Evolutionary conservation across 1,140 invertebrate species (phyloP), one percentile per base, ranked within the genome.

Genomic region (Dinothrombium tinctorium): DNA sequence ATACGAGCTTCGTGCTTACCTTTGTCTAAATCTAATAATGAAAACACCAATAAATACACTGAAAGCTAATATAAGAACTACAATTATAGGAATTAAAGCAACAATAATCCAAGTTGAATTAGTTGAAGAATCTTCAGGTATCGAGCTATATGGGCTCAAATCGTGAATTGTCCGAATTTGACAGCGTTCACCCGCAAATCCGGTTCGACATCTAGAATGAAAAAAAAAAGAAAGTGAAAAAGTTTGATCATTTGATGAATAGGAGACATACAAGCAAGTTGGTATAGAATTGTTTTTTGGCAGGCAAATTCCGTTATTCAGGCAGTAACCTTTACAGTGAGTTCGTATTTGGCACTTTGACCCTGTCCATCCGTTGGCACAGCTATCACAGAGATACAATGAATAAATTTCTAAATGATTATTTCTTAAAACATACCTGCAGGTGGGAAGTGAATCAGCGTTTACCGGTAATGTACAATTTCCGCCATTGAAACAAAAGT

Each of bases 311-410:
- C 65, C 72, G 21, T 59, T 60, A 54, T 71, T 68, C 40, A 61
- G 54, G 52, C 73, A 75, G 45, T 59, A 65, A 25, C 51, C 46
- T 3, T 55, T 50, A 49, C 72, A 74, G 19, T 50, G 51, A 2
- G 60, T 60, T 3, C 56, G 59, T 9, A 54, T 44, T 19, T 66
- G 56, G 47, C 70, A 74, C 23, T 59, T 51, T 7, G 55, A 46
- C 9, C 72, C 73, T 11, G 56, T 57, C 63, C 69, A 71, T 9
- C 62, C 64, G n/a, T 56, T 56, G 5, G 57, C 50, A 54, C 73
- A 75, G 41, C 59, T 61, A 54, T 17, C 3, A 33, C 9, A 17
- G 23, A 11, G n/a, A 14, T 32, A 14, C 68, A 72, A 33, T 37
- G 36, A 12, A 17, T 37, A 25, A 5, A 7, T 21, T 9, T 19